phyloP scores from a whole-genome alignment of 2,113 vertebrate genomes.

The Symphodus melops region DNA sequence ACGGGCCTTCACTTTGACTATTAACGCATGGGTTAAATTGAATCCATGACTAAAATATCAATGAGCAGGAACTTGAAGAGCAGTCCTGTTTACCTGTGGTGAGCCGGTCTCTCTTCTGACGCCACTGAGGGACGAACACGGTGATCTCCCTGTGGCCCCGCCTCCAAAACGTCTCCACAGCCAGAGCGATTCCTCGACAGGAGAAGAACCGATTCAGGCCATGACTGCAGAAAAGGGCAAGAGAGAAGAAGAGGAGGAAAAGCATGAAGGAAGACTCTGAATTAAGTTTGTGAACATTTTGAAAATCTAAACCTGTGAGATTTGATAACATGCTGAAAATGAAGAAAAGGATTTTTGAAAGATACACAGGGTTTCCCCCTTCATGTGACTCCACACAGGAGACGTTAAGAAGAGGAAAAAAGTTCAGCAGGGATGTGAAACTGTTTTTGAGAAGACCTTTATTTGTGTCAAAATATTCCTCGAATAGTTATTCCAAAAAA shows the following conservation, averaged over 20 bases:
- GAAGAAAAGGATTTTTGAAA: neutral
- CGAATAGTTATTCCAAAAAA: too few relatives aligned
- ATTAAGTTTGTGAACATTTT: neutral
- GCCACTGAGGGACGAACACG: constrained; percentile 97
- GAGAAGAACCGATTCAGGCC: constrained; percentile 94
- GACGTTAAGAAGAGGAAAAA: neutral
- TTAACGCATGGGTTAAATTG: too few relatives aligned
- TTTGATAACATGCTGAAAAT: neutral
- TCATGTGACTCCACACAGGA: neutral
- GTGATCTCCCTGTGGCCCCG: constrained; percentile 96
- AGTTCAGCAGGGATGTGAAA: too few relatives aligned
- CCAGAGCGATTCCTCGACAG: constrained; percentile 95
- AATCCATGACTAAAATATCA: too few relatives aligned
- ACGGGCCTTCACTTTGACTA: too few relatives aligned
- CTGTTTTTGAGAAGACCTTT: too few relatives aligned
- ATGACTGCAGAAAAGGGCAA: constrained; percentile 77
- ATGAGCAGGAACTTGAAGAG: too few relatives aligned
- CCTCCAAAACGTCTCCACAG: constrained; percentile 96
- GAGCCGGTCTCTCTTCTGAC: constrained; percentile 90
- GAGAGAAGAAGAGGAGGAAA: neutral
- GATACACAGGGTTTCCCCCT: neutral
- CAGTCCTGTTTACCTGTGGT: constrained; percentile 85
- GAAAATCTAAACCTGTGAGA: neutral
- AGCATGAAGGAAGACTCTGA: neutral
- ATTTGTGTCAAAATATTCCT: too few relatives aligned